Evolutionary conservation across 2,797 vertebrate species (phyloP), one percentile per base, ranked within the genome.

Genomic region (Pogonophryne albipinna): DNA sequence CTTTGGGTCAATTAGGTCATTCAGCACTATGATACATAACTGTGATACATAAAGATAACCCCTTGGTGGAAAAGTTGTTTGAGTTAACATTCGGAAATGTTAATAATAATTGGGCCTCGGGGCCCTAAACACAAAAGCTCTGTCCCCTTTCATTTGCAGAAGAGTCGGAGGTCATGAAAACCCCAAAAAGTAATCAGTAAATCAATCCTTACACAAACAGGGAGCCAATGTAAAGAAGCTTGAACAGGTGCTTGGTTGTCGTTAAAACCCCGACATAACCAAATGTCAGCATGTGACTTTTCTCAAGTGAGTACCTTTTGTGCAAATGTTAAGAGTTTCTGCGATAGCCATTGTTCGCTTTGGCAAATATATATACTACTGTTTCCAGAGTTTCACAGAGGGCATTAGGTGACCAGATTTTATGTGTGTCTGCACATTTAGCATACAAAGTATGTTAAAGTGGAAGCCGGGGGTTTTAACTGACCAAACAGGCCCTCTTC

Each of bases 371-470:
- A 49, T 44, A 51, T 44, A 38, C 2, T 46, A 5, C 69, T 75
- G 34, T 78, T 79, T 52, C 42, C 23, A 14, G 5, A 63, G 49
- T 78, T 71, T 45, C 64, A 69, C 27, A 67, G 62, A 57, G 31
- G 1, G 17, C 41, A 63, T 58, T 44, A 58, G 42, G 17, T 12
- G 6, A 44, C 15, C 44, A 9, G 15, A 59, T 50, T 69, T 4
- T 59, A n/a, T 62, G 38, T 58, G 34, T 57, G 19, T 65, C 16
- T 76, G 53, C 34, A 55, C 51, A 65, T 70, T 80, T 60, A 70
- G 38, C 53, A 66, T 62, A 27, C 41, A 75, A 78, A 52, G 23
- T 42, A 47, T 74, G 79, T 72, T 76, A 74, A 92, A 89, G 72
- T 66, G 17, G 64, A 74, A 50, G 4, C 71, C 66, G 14, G 64